Conservation (phyloP, 92 coral and sea anemone genomes). For the Pocillopora grandis region DNA sequence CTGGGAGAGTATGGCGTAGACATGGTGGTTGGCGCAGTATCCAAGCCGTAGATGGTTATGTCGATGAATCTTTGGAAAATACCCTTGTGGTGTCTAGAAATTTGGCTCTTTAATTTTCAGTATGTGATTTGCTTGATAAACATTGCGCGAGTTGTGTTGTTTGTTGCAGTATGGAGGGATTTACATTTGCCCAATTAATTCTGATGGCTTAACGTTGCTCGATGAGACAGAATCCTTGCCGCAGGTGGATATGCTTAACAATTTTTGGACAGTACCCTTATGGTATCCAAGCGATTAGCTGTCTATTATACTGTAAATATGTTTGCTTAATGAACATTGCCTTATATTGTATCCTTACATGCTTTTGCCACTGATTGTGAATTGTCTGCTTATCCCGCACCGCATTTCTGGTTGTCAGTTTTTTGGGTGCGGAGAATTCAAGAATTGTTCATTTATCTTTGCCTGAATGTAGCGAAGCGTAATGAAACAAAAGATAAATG, state of each 20-base stretch:
- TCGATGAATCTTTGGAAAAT: constrained; percentile 30
- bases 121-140: constrained; percentile 12
- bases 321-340: no score
- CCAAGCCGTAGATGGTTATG: constrained; percentile 50
- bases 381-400: constrained; percentile 39
- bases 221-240: neutral
- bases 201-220: constrained; percentile 30
- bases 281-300: no score
- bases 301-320: no score
- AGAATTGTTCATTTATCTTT: neutral
- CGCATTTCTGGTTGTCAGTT: constrained; percentile 37
- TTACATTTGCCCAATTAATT: constrained; percentile 30
- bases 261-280: no score
- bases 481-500: no score
- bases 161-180: constrained; percentile 20
- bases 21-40: constrained; percentile 57
- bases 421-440: constrained; percentile 28
- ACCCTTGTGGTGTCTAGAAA: constrained; percentile 30
- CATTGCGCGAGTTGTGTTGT: constrained; percentile 27
- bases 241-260: no score
- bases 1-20: constrained; percentile 46
- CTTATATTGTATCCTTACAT: neutral
- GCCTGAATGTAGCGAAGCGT: no score
- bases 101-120: constrained; percentile 31
- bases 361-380: constrained; percentile 4